A percentile compares a stretch with the other conserved stretches of the same genome.
phyloP scores from a whole-genome alignment of 2,113 vertebrate species.

The Erinaceus europaeus region DNA sequence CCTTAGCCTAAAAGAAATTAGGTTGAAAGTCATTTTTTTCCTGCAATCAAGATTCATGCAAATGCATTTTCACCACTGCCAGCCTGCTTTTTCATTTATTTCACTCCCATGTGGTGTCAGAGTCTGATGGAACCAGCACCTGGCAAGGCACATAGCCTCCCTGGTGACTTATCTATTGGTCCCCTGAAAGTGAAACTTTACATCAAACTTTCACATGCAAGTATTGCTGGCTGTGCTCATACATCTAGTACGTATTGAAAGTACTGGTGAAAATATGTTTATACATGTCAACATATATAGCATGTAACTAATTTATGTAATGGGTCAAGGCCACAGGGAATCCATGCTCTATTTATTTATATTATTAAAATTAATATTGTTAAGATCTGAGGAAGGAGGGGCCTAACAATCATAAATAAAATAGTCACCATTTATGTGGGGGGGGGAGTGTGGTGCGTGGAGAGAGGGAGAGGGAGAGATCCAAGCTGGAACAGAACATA shows the following conservation, averaged over 20 bases:
- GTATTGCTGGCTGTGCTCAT: background rate
- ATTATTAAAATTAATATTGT: background rate
- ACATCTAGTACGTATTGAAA: background rate
- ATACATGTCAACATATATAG: background rate
- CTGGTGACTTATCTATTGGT: no score
- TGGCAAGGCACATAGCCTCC: no score
- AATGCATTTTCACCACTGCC: no score
- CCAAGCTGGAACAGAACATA: background rate
- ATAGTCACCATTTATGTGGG: background rate
- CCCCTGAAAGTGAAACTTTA: constrained; percentile 45
- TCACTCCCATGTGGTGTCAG: no score
- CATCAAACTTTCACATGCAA: background rate
- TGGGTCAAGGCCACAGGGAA: background rate
- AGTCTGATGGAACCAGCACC: no score
- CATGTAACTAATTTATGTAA: background rate
- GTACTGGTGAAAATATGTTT: background rate
- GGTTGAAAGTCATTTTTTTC: no score
- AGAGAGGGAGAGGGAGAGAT: background rate
- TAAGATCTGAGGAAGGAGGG: background rate
- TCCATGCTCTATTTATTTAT: background rate
- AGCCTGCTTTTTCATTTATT: no score
- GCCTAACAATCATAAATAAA: background rate
- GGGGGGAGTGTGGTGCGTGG: no score
- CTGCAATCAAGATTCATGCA: no score
- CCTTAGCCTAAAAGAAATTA: constrained; percentile 18